phyloP scores from a whole-genome alignment of 2,113 vertebrate genomes.

The Apus apus region DNA sequence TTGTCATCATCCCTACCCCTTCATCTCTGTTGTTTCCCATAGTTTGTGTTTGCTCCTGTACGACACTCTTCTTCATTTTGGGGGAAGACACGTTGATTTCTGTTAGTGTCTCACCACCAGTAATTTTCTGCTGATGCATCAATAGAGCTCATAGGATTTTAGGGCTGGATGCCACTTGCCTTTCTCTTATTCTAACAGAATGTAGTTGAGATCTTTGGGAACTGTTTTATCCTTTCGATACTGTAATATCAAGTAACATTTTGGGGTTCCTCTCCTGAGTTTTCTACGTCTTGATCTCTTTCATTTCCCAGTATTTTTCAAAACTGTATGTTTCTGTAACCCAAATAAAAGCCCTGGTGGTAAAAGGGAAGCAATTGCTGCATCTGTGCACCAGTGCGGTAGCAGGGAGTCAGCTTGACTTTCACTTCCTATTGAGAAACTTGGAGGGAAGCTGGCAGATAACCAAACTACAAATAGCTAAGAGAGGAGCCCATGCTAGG shows the following conservation, averaged over 20 bases:
- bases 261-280: not conserved
- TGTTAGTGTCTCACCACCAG: not conserved
- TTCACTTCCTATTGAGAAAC: conserved; percentile 42
- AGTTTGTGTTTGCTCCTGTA: not conserved
- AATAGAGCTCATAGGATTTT: not conserved
- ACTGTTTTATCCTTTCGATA: not conserved
- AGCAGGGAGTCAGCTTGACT: not conserved
- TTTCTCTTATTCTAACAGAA: not conserved
- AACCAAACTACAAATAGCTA: not conserved
- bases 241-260: not conserved
- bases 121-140: not conserved
- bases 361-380: conserved; percentile 22
- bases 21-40: not conserved
- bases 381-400: not conserved
- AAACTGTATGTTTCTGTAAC: not conserved
- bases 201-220: not conserved
- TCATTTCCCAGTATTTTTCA: not conserved
- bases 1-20: not conserved
- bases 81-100: not conserved
- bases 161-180: not conserved
- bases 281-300: not conserved
- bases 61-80: not conserved
- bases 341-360: not conserved
- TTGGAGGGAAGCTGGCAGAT: not conserved
- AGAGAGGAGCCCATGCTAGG: not conserved